These are phyloP conservation scores for Anarhynchus alexandrinus DNA, from an alignment of 2,113 vertebrate genomes.

Conservation along the genomic window DNA sequence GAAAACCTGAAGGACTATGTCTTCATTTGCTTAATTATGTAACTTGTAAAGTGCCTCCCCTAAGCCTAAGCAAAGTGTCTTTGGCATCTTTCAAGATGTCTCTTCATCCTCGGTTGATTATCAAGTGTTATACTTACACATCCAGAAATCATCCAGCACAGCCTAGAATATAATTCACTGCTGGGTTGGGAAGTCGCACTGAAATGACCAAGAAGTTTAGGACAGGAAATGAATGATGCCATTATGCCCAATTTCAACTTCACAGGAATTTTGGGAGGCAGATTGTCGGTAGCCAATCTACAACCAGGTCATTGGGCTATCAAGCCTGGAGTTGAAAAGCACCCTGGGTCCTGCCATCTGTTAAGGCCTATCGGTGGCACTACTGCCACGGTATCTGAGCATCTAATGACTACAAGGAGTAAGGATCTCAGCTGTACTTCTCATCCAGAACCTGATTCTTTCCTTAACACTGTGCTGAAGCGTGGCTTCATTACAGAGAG, in stretches of 20 bases:
- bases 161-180: neutral
- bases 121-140: neutral
- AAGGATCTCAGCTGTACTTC: neutral
- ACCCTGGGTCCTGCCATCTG: neutral
- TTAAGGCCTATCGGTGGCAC: neutral
- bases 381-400: neutral
- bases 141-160: neutral
- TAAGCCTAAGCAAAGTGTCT: neutral
- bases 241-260: neutral
- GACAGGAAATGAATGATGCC: neutral
- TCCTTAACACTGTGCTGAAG: neutral
- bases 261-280: neutral
- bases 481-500: neutral
- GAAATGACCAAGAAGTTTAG: neutral
- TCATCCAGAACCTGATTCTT: neutral
- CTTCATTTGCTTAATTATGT: neutral
- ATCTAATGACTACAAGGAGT: neutral
- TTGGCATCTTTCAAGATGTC: neutral
- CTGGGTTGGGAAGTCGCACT: neutral
- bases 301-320: neutral
- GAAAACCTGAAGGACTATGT: conserved; percentile 58
- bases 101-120: neutral
- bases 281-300: neutral
- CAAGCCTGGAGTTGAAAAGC: neutral
- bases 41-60: neutral